Base-by-base conservation (phyloP, 2,888 invertebrate species). In the Apodemia mormo region DNA sequence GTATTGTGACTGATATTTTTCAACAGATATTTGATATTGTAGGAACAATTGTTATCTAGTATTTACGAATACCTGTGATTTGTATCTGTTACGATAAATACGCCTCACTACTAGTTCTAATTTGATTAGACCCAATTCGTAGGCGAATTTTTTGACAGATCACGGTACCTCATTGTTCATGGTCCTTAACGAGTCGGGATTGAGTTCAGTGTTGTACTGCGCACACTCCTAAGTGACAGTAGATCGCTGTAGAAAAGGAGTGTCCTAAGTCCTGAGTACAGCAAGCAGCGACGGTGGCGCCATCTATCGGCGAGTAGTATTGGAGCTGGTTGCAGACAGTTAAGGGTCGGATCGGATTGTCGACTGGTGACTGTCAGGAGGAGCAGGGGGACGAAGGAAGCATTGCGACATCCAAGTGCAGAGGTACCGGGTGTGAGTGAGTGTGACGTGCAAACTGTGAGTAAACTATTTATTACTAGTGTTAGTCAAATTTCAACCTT, bases 271-370 rank as follows among this genome's bases (percentile, higher is more conserved):
- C n/a, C 52, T n/a, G 30, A 30, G 56, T 58, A 22, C 56, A 58
- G 56, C 56, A 58, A 58, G 56, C 56, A 58, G 56, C 56, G 56
- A 58, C 56, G 22, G 56, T 58, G 30, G 56, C 56, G 56, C 29
- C 56, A 58, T 58, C 30, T 58, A 30, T 58, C 9, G 56, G 29
- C 56, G 56, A 30, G 52, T n/a, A 10, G n/a, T 10, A 12, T 12
- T 6, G 52, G 6, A 52, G 52, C 52, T 52, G 52, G n/a, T 52
- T 52, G 52, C 52, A 52, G 45, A 45, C 45, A 45, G 45, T 45
- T 2, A 0, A 12, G 3, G 45, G 45, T 45, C 12, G 45, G 12
- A 12, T 45, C 45, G 45, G 12, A 12, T 45, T 12, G 0, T 45
- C 45, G 45, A 45, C 45, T 45, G 12, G 4, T 10, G 12, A 4